A percentile compares a stretch with the other conserved stretches of the same genome.
Evolutionary conservation across 2,888 invertebrate genomes (phyloP).

Genomic region (Ectobius pallidus): DNA sequence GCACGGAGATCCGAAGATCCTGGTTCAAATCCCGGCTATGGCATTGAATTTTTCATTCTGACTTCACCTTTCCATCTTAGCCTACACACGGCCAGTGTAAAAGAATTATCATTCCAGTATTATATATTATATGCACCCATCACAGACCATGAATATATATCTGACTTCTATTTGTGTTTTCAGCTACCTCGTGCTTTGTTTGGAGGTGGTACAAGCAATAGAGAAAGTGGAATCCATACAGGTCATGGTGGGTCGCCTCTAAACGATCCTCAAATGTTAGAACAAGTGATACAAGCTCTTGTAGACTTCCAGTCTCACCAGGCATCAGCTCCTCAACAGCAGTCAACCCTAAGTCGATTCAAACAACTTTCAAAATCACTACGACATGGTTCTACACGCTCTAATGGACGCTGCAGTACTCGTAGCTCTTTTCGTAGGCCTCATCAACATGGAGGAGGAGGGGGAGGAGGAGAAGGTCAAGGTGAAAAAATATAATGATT

Average conservation of each 20-base stretch:
- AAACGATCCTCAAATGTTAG: constrained; percentile 55
- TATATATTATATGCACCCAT: too few relatives aligned
- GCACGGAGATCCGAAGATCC: too few relatives aligned
- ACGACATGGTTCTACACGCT: constrained; percentile 38
- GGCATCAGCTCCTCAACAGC: constrained; percentile 32
- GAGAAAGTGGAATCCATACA: background rate
- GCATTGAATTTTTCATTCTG: too few relatives aligned
- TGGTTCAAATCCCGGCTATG: too few relatives aligned
- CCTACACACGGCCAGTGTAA: too few relatives aligned
- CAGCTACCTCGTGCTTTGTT: constrained; percentile 16
- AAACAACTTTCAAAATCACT: constrained; percentile 55
- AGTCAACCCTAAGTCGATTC: constrained; percentile 53
- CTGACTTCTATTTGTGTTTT: background rate
- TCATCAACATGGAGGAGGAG: constrained; percentile 10
- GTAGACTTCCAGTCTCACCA: constrained; percentile 35
- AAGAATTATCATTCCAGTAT: too few relatives aligned
- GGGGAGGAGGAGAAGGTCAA: constrained; percentile 24
- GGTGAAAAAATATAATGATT: constrained; percentile 16
- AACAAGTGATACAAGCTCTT: constrained; percentile 40
- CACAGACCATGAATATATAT: too few relatives aligned
- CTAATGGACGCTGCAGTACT: constrained; percentile 14
- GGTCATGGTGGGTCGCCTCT: constrained; percentile 44
- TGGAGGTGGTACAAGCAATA: background rate
- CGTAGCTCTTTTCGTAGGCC: constrained; percentile 32
- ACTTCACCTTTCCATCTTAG: too few relatives aligned